phyloP scores from a whole-genome alignment of 2,888 invertebrate species.

The Drosophila gaucha region DNA sequence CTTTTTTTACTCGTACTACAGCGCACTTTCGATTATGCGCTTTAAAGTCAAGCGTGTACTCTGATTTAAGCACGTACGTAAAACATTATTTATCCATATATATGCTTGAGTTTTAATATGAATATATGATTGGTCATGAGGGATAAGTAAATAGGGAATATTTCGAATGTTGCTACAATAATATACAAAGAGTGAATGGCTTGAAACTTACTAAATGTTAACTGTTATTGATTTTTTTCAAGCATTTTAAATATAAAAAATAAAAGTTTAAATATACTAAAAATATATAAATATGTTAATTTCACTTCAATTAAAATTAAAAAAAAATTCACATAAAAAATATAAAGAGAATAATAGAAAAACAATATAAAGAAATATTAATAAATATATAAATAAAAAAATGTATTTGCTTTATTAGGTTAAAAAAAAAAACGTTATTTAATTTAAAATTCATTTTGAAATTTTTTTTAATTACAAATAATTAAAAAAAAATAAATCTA shows the following conservation, averaged over 20 bases:
- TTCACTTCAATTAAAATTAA: too few relatives aligned
- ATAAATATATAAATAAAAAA: too few relatives aligned
- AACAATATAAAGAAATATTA: background rate
- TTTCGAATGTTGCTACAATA: slow-evolving; percentile 3
- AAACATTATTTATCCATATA: background rate
- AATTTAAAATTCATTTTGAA: too few relatives aligned
- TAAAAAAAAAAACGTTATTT: too few relatives aligned
- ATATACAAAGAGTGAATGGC: background rate
- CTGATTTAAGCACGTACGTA: slow-evolving; percentile 5
- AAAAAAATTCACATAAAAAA: background rate
- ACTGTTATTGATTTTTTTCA: background rate
- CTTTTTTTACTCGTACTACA: slow-evolving; percentile 14
- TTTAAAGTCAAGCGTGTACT: slow-evolving; percentile 26
- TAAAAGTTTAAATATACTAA: background rate
- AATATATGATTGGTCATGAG: background rate
- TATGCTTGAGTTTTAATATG: too few relatives aligned
- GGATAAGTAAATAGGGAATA: slow-evolving; percentile 1
- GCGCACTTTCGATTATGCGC: slow-evolving; percentile 21
- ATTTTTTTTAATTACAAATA: too few relatives aligned
- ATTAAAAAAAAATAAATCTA: too few relatives aligned
- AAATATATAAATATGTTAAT: background rate
- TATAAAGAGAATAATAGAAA: background rate
- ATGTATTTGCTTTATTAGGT: too few relatives aligned
- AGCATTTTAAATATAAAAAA: background rate
- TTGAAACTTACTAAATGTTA: background rate